A percentile compares a stretch with the other conserved stretches of the same genome.
Conservation (phyloP, 2,888 invertebrate species). For the Sphaerophoria taeniata region DNA sequence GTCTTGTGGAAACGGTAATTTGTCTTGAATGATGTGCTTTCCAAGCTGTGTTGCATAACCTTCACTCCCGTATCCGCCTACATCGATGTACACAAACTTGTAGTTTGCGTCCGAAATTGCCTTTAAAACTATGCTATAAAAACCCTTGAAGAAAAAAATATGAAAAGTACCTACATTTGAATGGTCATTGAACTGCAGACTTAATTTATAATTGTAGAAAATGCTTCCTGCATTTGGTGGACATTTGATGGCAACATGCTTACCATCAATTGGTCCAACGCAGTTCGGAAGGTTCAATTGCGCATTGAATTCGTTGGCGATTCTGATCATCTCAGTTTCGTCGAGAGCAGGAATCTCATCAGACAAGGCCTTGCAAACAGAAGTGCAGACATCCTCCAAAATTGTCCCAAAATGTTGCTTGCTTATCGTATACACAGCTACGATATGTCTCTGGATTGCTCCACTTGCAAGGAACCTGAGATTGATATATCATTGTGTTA, state of each 20-base stretch:
- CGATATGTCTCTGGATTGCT: slow-evolving; percentile 1
- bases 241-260: slow-evolving; percentile 15
- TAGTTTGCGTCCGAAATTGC: not conserved
- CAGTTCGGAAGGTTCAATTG: not conserved
- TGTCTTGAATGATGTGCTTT: not conserved
- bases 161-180: too few relatives aligned
- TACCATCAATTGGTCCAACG: not conserved
- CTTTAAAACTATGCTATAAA: slow-evolving; percentile 11
- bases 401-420: not conserved
- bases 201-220: not conserved
- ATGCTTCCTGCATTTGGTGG: slow-evolving; percentile 6
- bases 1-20: not conserved
- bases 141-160: too few relatives aligned
- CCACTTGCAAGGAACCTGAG: slow-evolving; percentile 20
- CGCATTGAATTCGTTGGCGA: not conserved
- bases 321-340: not conserved
- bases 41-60: not conserved
- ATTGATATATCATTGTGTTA: too few relatives aligned
- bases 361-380: not conserved
- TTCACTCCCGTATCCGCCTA: slow-evolving; percentile 12
- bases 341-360: not conserved
- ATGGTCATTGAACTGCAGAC: too few relatives aligned
- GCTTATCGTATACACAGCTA: not conserved
- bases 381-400: not conserved
- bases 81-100: not conserved